These are phyloP conservation scores for Catocala nupta DNA, from an alignment of 2,888 invertebrate genomes.

Conservation along the genomic window DNA sequence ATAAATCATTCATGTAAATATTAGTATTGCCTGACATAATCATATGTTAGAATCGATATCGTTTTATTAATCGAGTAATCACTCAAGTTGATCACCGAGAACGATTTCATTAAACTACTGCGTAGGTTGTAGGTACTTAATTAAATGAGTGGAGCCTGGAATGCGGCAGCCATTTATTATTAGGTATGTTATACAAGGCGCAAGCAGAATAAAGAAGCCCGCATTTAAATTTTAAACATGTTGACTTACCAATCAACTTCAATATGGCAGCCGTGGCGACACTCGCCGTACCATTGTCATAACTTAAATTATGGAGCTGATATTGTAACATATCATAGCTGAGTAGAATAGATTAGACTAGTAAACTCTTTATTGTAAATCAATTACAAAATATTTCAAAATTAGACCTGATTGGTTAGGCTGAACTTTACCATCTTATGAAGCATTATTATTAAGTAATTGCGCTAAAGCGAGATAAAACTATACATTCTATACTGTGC, in stretches of 20 bases:
- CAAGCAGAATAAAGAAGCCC: conserved; percentile 72
- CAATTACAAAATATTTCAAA: no score
- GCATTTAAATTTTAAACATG: conserved; percentile 77
- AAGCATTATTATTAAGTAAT: no score
- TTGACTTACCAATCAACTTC: conserved; percentile 71
- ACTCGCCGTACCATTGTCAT: conserved; percentile 53
- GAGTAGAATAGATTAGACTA: conserved; percentile 47
- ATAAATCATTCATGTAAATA: background rate
- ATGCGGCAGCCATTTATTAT: conserved; percentile 82
- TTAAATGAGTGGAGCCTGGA: conserved; percentile 65
- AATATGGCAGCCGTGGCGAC: conserved; percentile 59
- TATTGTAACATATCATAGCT: conserved; percentile 32
- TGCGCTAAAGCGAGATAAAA: no score
- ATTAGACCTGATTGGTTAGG: no score
- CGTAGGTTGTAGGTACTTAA: conserved; percentile 44
- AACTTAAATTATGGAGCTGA: conserved; percentile 38
- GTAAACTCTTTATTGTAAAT: no score
- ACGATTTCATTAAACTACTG: conserved; percentile 46
- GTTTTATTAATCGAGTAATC: conserved; percentile 30
- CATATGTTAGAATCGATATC: background rate
- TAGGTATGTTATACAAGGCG: conserved; percentile 65
- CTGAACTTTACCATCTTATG: no score
- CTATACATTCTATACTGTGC: no score
- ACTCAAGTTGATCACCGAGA: conserved; percentile 36
- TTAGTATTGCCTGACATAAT: background rate